These are phyloP conservation scores for Lepus oiostolus DNA, from an alignment of 2,797 vertebrate species.

Conservation along the genomic window DNA sequence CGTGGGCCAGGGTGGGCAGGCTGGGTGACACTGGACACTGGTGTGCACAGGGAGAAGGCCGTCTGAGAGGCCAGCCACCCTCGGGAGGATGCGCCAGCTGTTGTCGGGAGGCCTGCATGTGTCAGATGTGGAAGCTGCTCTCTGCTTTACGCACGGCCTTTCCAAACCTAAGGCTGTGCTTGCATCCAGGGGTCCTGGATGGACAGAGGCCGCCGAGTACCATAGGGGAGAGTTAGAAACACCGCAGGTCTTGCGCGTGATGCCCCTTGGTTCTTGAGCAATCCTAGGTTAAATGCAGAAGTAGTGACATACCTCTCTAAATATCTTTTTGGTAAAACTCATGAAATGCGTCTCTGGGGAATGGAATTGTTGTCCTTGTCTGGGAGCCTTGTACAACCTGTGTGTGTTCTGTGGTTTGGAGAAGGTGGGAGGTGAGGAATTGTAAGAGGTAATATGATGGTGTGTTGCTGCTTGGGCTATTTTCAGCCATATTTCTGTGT, in stretches of 20 bases:
- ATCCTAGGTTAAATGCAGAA: too few species aligned
- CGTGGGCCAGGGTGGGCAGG: not conserved
- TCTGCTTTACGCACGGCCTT: too few species aligned
- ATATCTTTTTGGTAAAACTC: constrained; percentile 63
- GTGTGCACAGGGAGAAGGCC: too few species aligned
- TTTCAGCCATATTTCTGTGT: constrained; percentile 40
- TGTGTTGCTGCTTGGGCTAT: not conserved
- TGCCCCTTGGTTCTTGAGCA: too few species aligned
- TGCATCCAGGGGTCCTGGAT: too few species aligned
- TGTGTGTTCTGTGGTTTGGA: not conserved
- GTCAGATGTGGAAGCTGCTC: too few species aligned
- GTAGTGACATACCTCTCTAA: not conserved
- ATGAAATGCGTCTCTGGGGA: not conserved
- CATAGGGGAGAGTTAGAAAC: too few species aligned
- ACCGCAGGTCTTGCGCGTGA: too few species aligned
- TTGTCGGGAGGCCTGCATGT: too few species aligned
- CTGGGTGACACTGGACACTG: not conserved
- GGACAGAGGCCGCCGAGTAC: too few species aligned
- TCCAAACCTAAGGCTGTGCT: too few species aligned
- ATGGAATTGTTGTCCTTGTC: not conserved
- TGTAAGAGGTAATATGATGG: not conserved
- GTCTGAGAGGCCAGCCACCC: too few species aligned
- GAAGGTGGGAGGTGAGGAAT: not conserved
- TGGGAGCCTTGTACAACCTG: not conserved
- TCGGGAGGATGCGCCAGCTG: not conserved